Base-by-base conservation (phyloP, 2,888 invertebrate species). In the Pteria penguin region DNA sequence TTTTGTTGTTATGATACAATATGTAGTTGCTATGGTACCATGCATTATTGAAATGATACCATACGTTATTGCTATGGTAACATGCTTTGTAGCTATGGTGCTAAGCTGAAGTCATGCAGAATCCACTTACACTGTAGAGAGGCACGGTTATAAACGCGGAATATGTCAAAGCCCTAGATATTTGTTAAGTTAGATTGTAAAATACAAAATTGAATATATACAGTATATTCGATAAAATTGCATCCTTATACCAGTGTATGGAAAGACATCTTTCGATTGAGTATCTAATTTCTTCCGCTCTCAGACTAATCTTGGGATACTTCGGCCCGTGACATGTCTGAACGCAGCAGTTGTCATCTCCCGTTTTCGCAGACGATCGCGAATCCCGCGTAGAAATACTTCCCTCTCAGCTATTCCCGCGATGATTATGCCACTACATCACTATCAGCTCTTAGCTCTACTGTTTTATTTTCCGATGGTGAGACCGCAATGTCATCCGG, bases 401-500 rank as follows among this genome's bases (percentile, higher is more conserved):
- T n/a, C 18, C n/a, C 2, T 24, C 65, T 2, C 5, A n/a, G n/a
- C n/a, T n/a, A n/a, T n/a, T n/a, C n/a, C n/a, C n/a, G n/a, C n/a
- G 5, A 1, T 57, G 31, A 66, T 89, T 85, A 90, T 57, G 88
- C 90, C 45, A 90, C 90, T 18, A 88, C 87, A 58, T 87, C 89
- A 78, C 90, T 90, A 65, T 90, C 87, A 36, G 90, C 86, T 45
- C 87, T 83, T 68, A 90, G 79, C 76, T 89, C 90, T n/a, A 90
- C 88, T 27, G 89, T 85, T 77, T 83, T 86, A 63, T 81, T 80
- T 67, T 76, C 76, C 26, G 76, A 62, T 26, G 75, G 65, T 31
- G 70, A 62, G 29, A 74, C 69, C 24, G 61, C 70, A 22, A 84
- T 82, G 27, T 83, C 83, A 18, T 78, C 81, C n/a, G 69, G 57